A percentile compares a stretch with the other conserved stretches of the same genome.
Conservation (phyloP, 2,797 vertebrate genomes). For the Coregonus suidteri region DNA sequence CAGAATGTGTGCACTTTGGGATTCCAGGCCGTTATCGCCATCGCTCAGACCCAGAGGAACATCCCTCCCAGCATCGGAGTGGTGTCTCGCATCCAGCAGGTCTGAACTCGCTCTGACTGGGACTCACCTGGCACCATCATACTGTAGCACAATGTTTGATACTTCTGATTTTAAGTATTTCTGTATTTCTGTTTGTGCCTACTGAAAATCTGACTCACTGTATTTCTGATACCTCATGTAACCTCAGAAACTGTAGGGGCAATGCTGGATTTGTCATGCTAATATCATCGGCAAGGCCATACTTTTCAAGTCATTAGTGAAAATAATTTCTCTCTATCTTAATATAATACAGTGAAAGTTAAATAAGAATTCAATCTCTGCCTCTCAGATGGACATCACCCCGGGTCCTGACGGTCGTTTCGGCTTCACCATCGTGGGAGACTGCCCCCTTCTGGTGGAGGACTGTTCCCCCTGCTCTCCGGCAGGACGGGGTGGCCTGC, state of each 20-base stretch:
- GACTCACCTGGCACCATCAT: neutral
- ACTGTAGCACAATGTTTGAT: neutral
- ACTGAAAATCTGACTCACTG: neutral
- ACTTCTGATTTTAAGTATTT: neutral
- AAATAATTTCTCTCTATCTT: neutral
- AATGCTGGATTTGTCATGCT: neutral
- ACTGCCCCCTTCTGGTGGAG: constrained; percentile 82
- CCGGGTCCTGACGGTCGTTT: constrained; percentile 75
- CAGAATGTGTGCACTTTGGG: constrained; percentile 84
- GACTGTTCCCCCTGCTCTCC: constrained; percentile 81
- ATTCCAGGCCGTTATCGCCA: constrained; percentile 75
- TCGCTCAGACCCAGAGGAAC: constrained; percentile 85
- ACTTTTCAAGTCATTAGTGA: neutral
- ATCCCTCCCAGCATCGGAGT: constrained; percentile 96
- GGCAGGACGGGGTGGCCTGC: constrained; percentile 79
- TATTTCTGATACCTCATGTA: neutral
- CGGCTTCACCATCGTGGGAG: constrained; percentile 81
- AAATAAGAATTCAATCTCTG: neutral
- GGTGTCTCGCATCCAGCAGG: constrained; percentile 85
- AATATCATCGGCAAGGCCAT: neutral
- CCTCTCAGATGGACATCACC: constrained; percentile 71
- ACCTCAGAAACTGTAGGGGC: neutral
- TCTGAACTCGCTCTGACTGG: constrained; percentile 29
- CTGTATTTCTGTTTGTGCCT: neutral
- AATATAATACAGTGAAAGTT: neutral